Percentiles rank a stretch among this genome's conserved stretches.
Evolutionary conservation across 35 echinoderm and acorn worm genomes (phyloP).

Genomic region (Ptychodera flava): DNA sequence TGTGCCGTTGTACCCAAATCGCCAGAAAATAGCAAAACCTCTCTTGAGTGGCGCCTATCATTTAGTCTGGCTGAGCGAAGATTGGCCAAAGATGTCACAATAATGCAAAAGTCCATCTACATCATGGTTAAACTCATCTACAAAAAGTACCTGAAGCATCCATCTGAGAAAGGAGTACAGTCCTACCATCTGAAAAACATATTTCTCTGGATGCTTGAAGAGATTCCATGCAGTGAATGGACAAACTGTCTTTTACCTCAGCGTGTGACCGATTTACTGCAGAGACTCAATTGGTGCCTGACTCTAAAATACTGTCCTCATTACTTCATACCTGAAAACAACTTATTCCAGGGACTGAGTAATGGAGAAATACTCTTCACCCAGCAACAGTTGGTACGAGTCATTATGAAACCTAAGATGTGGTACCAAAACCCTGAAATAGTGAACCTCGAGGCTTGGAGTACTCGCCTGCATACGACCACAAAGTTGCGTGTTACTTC

Average conservation of each 20-base stretch:
- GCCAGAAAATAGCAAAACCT: not conserved
- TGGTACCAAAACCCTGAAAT: no score
- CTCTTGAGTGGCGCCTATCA: not conserved
- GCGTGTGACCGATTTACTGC: not conserved
- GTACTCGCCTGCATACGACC: no score
- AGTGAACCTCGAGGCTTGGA: no score
- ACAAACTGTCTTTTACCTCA: not conserved
- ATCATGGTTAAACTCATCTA: not conserved
- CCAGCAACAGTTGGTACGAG: no score
- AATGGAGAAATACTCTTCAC: not conserved
- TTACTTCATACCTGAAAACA: not conserved
- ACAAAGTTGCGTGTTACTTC: no score
- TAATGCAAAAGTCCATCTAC: not conserved
- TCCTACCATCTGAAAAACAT: not conserved
- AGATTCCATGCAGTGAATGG: not conserved
- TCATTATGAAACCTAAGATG: no score
- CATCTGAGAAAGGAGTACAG: not conserved
- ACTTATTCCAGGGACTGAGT: not conserved
- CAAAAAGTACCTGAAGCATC: not conserved
- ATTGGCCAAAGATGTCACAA: not conserved
- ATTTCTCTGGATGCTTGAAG: not conserved
- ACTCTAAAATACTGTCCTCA: not conserved
- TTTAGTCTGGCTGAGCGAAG: not conserved
- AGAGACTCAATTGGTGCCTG: not conserved
- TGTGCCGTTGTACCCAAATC: not conserved